A percentile compares a stretch with the other conserved stretches of the same genome.
Conservation (phyloP, 2,888 invertebrate species). For the Barypeithes pellucidus region DNA sequence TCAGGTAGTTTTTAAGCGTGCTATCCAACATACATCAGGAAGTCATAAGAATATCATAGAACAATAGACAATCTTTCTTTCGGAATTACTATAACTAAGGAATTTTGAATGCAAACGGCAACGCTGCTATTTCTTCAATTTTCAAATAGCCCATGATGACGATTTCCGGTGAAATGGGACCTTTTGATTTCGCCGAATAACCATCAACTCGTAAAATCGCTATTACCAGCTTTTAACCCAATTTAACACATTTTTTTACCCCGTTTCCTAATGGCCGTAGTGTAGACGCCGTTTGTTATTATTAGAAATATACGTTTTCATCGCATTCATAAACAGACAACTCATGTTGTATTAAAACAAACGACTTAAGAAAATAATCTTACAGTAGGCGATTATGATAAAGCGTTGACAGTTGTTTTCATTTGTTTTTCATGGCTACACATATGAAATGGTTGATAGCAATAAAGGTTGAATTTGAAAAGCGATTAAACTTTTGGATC, state of each 20-base stretch:
- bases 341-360: conserved; percentile 44
- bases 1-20: no score
- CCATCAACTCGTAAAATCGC: conserved; percentile 34
- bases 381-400: conserved; percentile 35
- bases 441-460: no score
- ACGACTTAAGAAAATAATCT: conserved; percentile 48
- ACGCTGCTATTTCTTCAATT: conserved; percentile 36
- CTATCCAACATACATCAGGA: no score
- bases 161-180: conserved; percentile 46
- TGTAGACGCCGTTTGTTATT: conserved; percentile 32
- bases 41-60: no score
- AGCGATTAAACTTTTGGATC: no score
- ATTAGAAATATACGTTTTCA: conserved; percentile 46
- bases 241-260: conserved; percentile 40
- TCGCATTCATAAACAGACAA: conserved; percentile 39
- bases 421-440: conserved; percentile 35
- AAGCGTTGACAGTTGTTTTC: conserved; percentile 48
- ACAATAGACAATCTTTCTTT: no score
- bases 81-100: no score
- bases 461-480: no score
- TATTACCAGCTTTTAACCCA: conserved; percentile 49
- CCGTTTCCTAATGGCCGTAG: conserved; percentile 28
- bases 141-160: neutral
- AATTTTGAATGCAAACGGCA: conserved; percentile 15
- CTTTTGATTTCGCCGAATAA: conserved; percentile 38